Conservation (phyloP, 2,797 vertebrate species). For the Scolopax rusticola region DNA sequence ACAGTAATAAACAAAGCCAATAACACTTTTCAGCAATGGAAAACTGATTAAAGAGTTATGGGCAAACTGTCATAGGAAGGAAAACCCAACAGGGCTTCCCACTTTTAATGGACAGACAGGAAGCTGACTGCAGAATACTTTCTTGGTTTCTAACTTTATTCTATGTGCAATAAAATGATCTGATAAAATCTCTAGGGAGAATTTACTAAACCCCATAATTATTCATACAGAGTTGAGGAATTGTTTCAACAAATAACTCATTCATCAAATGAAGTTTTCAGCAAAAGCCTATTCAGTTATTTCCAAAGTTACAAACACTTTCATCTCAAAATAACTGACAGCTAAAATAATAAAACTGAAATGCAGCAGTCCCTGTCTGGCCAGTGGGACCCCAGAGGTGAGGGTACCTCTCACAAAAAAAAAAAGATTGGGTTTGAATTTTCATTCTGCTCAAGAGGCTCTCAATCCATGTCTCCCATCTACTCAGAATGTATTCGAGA, state of each 20-base stretch:
- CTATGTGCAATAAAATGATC: background rate
- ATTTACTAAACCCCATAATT: background rate
- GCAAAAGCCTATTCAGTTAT: background rate
- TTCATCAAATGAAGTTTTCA: background rate
- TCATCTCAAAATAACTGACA: background rate
- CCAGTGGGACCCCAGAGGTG: background rate
- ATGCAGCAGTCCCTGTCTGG: background rate
- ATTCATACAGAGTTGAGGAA: background rate
- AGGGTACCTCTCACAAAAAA: background rate
- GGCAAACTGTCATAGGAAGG: slow-evolving; percentile 71
- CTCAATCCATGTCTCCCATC: rapidly evolving
- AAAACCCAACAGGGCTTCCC: slow-evolving; percentile 81
- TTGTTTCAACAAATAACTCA: background rate
- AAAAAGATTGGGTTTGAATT: background rate
- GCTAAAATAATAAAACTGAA: background rate
- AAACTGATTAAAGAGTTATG: slow-evolving; percentile 82
- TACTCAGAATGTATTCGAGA: background rate
- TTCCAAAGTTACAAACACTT: background rate
- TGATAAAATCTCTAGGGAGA: background rate
- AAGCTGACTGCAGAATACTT: slow-evolving; percentile 86
- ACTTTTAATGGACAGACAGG: slow-evolving; percentile 86
- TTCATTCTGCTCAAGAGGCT: background rate
- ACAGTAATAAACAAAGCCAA: slow-evolving; percentile 73
- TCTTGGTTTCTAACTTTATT: slow-evolving; percentile 71
- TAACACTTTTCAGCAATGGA: slow-evolving; percentile 68